Conservation (phyloP, 2,797 vertebrate genomes). For the Spea hammondii region DNA sequence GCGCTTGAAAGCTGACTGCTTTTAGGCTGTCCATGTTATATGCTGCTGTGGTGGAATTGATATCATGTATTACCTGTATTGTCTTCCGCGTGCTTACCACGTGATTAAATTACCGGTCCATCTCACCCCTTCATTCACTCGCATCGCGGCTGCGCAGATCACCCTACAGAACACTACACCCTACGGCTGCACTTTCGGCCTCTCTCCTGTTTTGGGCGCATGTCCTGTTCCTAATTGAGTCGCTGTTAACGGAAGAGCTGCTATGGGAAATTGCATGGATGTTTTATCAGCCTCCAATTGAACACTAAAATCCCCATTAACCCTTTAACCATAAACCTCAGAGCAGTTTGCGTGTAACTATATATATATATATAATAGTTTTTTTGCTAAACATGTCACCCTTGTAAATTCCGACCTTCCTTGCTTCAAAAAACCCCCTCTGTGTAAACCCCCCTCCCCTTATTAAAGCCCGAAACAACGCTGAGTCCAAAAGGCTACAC, state of each 20-base stretch:
- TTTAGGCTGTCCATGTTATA: too few relatives aligned
- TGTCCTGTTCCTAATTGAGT: not conserved
- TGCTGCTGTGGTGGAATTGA: too few relatives aligned
- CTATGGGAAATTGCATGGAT: constrained; percentile 5
- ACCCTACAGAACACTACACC: too few relatives aligned
- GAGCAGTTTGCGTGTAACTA: not conserved
- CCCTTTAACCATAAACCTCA: not conserved
- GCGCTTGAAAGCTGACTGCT: too few relatives aligned
- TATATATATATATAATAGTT: not conserved
- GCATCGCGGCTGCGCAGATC: too few relatives aligned
- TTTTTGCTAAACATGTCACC: not conserved
- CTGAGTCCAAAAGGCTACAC: not conserved
- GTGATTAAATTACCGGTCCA: too few relatives aligned
- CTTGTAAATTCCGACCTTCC: not conserved
- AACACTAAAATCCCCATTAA: not conserved
- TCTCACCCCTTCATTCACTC: too few relatives aligned
- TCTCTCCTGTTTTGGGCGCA: not conserved
- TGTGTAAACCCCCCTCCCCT: not conserved
- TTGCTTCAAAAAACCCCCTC: too few relatives aligned
- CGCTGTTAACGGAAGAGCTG: constrained; percentile 12
- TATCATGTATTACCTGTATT: too few relatives aligned
- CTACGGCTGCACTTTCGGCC: not conserved
- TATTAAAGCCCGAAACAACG: not conserved
- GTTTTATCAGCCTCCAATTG: not conserved
- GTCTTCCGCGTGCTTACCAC: too few relatives aligned